A percentile compares a stretch with the other conserved stretches of the same genome.
These are phyloP conservation scores for Centropus bengalensis DNA, from an alignment of 2,113 vertebrate genomes.

Conservation along the genomic window DNA sequence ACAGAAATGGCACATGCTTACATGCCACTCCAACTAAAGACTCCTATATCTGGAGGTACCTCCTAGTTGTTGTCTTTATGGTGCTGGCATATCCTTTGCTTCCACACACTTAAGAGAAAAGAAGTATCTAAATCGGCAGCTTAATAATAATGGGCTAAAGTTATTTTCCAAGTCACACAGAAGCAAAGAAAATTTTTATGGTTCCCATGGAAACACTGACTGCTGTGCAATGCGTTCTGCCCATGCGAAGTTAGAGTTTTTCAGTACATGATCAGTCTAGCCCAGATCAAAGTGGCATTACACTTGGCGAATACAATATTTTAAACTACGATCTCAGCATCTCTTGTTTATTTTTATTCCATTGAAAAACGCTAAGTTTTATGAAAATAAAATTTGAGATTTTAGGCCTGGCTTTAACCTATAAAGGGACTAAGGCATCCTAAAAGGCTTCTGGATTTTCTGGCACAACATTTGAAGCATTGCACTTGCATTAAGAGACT, in stretches of 20 bases:
- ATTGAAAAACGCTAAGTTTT: background rate
- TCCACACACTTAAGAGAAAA: background rate
- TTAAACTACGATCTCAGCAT: background rate
- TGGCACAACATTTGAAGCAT: background rate
- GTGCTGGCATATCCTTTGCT: background rate
- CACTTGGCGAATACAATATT: background rate
- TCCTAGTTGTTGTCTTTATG: background rate
- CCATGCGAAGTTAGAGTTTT: background rate
- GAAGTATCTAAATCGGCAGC: background rate
- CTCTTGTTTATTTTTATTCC: background rate
- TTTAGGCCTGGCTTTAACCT: background rate
- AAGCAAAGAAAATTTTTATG: background rate
- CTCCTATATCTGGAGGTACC: background rate
- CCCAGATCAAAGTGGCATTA: background rate
- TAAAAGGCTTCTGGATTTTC: background rate
- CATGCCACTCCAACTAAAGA: background rate
- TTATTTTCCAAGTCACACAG: background rate
- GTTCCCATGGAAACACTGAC: conserved; percentile 21
- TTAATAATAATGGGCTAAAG: background rate
- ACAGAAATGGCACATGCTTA: background rate
- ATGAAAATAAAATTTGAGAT: background rate
- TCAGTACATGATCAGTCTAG: background rate
- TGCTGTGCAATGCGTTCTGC: background rate
- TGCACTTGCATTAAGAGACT: background rate
- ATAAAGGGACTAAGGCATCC: background rate